Percentiles rank a stretch among this genome's conserved stretches.
Conservation (phyloP, 2,888 invertebrate genomes). For the Mimachlamys varia region DNA sequence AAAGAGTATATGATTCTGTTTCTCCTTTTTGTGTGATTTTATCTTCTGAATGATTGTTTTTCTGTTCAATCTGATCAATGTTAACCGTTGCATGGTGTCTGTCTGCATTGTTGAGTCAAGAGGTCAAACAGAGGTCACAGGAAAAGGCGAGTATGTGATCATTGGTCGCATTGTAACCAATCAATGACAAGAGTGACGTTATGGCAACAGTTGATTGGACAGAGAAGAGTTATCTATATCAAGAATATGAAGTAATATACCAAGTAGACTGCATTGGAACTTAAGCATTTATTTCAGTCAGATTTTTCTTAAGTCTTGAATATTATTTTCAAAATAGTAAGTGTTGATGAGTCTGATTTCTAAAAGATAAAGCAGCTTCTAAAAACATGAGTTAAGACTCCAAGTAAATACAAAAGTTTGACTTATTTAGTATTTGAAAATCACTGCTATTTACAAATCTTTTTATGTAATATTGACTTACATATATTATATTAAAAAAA, state of each 20-base stretch:
- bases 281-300: no score
- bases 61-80: constrained; percentile 31
- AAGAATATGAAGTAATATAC: not conserved
- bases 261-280: no score
- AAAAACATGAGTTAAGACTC: no score
- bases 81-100: constrained; percentile 32
- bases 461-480: not conserved
- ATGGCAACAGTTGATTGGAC: not conserved
- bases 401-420: no score
- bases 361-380: no score
- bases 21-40: constrained; percentile 26
- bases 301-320: no score
- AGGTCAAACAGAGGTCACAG: constrained; percentile 4
- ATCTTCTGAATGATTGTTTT: constrained; percentile 33
- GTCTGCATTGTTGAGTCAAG: not conserved
- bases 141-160: constrained; percentile 23
- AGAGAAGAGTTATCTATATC: not conserved
- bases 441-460: no score
- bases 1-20: constrained; percentile 12
- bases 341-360: no score
- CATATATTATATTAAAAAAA: no score
- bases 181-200: not conserved
- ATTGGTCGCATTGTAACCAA: not conserved
- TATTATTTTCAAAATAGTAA: no score
- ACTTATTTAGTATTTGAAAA: no score